Percentiles rank a stretch among this genome's conserved stretches.
Conservation (phyloP, 2,113 vertebrate genomes). For the Synchiropus splendidus region DNA sequence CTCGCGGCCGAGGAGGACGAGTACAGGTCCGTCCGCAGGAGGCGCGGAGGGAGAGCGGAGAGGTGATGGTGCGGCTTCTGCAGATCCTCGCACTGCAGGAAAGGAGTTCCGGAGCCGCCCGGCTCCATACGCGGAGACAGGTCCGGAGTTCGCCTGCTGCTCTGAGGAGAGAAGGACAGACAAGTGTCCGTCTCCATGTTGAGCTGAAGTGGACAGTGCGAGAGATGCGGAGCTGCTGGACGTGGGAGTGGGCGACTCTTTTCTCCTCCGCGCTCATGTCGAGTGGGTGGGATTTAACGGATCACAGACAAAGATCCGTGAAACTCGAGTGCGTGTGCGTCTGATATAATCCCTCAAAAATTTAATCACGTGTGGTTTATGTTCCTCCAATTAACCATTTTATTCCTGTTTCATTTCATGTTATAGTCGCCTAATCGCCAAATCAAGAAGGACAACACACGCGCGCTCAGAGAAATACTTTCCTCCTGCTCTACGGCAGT, state of each 20-base stretch:
- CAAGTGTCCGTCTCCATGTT: slow-evolving; percentile 75
- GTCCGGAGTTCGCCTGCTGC: slow-evolving; percentile 55
- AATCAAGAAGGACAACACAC: slow-evolving; percentile 28
- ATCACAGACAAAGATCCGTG: slow-evolving; percentile 70
- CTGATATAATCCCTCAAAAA: slow-evolving; percentile 62
- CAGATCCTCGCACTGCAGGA: slow-evolving; percentile 55
- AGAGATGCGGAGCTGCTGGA: slow-evolving; percentile 21
- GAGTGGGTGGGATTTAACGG: slow-evolving; percentile 72
- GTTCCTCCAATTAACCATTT: slow-evolving; percentile 61
- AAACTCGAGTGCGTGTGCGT: slow-evolving; percentile 42
- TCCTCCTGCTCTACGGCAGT: too few species aligned
- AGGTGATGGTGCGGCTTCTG: slow-evolving; percentile 52
- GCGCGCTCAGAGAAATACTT: too few species aligned
- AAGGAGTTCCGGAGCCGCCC: slow-evolving; percentile 49
- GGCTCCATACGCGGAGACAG: slow-evolving; percentile 59
- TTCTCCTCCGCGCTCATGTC: slow-evolving; percentile 52
- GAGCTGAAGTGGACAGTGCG: slow-evolving; percentile 40
- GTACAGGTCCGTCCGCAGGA: slow-evolving; percentile 63
- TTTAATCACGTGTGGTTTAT: slow-evolving; percentile 65
- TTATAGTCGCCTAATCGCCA: slow-evolving; percentile 34
- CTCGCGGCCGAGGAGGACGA: slow-evolving; percentile 22
- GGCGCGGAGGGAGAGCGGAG: slow-evolving; percentile 45
- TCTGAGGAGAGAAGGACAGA: slow-evolving; percentile 67
- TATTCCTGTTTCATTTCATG: slow-evolving; percentile 44
- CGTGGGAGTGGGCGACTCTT: slow-evolving; percentile 43